Percentiles rank a stretch among this genome's conserved stretches.
Evolutionary conservation across 2,888 invertebrate species (phyloP).

Genomic region (Drosophila anomelani): DNA sequence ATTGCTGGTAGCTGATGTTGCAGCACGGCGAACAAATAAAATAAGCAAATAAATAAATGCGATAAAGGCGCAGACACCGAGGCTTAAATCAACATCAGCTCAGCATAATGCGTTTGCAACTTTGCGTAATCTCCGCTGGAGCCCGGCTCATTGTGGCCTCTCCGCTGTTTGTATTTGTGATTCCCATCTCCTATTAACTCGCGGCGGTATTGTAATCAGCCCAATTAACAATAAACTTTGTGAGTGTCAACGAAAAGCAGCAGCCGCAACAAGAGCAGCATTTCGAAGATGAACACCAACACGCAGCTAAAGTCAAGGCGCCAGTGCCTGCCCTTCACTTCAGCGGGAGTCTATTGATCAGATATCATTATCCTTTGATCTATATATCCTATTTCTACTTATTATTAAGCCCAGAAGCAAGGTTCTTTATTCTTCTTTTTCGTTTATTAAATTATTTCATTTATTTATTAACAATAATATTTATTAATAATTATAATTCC

Average conservation of each 20-base stretch:
- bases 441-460: background rate
- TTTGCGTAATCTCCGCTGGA: slow-evolving; percentile 69
- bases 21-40: slow-evolving; percentile 46
- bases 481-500: no score
- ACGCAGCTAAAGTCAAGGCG: background rate
- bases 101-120: slow-evolving; percentile 69
- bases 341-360: background rate
- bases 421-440: no score
- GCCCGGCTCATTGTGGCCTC: slow-evolving; percentile 40
- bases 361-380: background rate
- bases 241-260: slow-evolving; percentile 45
- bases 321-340: slow-evolving; percentile 38
- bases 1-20: slow-evolving; percentile 29
- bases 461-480: background rate
- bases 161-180: slow-evolving; percentile 36
- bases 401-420: no score
- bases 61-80: slow-evolving; percentile 56
- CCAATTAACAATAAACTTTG: slow-evolving; percentile 54
- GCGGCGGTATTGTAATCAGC: slow-evolving; percentile 53
- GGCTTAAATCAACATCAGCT: slow-evolving; percentile 64
- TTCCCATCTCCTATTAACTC: slow-evolving; percentile 42
- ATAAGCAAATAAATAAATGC: slow-evolving; percentile 51
- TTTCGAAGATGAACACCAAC: slow-evolving; percentile 7
- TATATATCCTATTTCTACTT: no score
- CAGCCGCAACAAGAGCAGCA: background rate